These are phyloP conservation scores for Antheraea yamamai DNA, from an alignment of 2,888 invertebrate genomes.

Conservation along the genomic window DNA sequence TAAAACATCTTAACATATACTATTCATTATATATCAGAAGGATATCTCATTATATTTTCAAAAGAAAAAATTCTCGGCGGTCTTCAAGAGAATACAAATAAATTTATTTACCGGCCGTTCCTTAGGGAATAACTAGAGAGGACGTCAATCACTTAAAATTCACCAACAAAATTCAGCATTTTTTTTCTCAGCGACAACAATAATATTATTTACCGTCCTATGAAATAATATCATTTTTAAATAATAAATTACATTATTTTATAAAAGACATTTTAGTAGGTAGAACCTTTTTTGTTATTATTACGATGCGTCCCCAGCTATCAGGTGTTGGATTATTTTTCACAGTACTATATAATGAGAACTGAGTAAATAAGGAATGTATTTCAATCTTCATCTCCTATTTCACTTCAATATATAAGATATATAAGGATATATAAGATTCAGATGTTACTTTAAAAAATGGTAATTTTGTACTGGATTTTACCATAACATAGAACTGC, in stretches of 20 bases:
- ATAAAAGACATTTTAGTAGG: neutral
- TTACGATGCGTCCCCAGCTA: neutral
- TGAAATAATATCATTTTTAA: conserved; percentile 11
- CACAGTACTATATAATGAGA: neutral
- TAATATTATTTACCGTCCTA: conserved; percentile 30
- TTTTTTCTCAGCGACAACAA: conserved; percentile 26
- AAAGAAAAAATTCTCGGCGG: conserved; percentile 40
- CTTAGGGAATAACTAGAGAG: conserved; percentile 39
- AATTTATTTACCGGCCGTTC: conserved; percentile 40
- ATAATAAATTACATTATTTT: neutral
- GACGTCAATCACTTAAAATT: conserved; percentile 45
- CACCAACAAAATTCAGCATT: conserved; percentile 28
- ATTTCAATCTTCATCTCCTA: too few species aligned
- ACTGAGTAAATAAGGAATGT: neutral
- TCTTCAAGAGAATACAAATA: conserved; percentile 45
- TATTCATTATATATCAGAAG: conserved; percentile 37
- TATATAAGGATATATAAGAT: too few species aligned
- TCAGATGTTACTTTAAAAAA: too few species aligned
- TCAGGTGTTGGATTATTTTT: neutral
- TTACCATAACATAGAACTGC: too few species aligned
- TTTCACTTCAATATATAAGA: too few species aligned
- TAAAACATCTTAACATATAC: conserved; percentile 23
- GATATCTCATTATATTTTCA: conserved; percentile 50
- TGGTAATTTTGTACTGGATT: too few species aligned
- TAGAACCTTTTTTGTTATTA: neutral